These are phyloP conservation scores for Phainopepla nitens DNA, from an alignment of 2,113 vertebrate species.

Conservation along the genomic window DNA sequence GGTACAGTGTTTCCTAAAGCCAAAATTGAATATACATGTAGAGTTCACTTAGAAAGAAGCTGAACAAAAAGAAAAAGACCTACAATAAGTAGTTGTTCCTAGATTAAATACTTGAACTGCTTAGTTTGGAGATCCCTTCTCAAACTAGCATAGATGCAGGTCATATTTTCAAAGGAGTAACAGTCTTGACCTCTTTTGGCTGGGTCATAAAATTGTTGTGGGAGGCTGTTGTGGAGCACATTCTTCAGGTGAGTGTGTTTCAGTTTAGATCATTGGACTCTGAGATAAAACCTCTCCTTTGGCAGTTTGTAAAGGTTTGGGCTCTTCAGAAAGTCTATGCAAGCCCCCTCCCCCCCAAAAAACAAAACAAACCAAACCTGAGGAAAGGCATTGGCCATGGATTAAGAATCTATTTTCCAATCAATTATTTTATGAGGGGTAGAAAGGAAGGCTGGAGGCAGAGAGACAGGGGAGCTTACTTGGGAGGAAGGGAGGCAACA, in stretches of 20 bases:
- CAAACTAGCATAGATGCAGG: background rate
- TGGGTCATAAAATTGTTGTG: background rate
- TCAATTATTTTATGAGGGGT: background rate
- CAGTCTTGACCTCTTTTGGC: background rate
- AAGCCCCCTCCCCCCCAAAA: background rate
- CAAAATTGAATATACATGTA: background rate
- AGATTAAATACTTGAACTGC: background rate
- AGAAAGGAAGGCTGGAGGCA: background rate
- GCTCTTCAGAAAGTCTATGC: background rate
- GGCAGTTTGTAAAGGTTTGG: background rate
- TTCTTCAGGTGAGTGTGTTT: background rate
- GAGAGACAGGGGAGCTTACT: background rate
- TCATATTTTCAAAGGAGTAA: background rate
- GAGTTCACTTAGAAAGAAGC: background rate
- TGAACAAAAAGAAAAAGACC: background rate
- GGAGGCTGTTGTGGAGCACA: background rate
- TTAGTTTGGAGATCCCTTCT: background rate
- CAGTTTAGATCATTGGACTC: background rate
- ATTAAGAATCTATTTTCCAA: background rate
- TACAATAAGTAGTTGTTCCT: background rate
- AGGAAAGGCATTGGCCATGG: background rate
- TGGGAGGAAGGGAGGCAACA: background rate
- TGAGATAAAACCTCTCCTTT: background rate
- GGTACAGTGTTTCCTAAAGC: background rate
- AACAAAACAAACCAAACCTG: background rate